Evolutionary conservation across 2,113 vertebrate species (phyloP).

Genomic region (Castor canadensis): DNA sequence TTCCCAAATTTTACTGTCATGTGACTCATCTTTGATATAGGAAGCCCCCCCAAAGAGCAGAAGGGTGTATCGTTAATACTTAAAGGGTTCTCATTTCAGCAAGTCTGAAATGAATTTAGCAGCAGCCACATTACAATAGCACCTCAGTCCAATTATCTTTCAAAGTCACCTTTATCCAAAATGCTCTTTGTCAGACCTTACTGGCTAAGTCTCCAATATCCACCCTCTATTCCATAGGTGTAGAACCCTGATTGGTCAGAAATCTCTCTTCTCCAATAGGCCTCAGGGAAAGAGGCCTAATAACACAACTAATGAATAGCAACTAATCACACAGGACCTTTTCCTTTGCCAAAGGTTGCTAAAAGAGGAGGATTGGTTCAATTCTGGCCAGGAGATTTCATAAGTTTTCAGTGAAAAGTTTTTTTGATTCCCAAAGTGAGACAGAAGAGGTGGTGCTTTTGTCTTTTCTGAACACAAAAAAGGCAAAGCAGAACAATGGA

Average conservation of each 20-base stretch:
- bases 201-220: neutral
- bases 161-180: conserved; percentile 27
- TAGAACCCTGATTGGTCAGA: neutral
- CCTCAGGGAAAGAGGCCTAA: too few species aligned
- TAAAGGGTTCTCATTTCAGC: neutral
- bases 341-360: neutral
- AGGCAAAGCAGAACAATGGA: neutral
- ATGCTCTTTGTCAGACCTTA: neutral
- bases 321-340: neutral
- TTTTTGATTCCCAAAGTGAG: neutral
- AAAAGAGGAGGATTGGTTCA: neutral
- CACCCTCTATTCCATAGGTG: neutral
- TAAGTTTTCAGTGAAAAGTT: neutral
- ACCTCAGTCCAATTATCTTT: neutral
- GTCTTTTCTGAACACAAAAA: neutral
- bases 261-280: neutral
- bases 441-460: neutral
- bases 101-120: neutral
- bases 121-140: neutral
- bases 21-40: neutral
- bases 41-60: neutral
- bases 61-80: neutral
- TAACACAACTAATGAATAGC: neutral
- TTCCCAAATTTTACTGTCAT: neutral
- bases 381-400: neutral